Conservation (phyloP, 2,113 vertebrate species). For the Passer domesticus region DNA sequence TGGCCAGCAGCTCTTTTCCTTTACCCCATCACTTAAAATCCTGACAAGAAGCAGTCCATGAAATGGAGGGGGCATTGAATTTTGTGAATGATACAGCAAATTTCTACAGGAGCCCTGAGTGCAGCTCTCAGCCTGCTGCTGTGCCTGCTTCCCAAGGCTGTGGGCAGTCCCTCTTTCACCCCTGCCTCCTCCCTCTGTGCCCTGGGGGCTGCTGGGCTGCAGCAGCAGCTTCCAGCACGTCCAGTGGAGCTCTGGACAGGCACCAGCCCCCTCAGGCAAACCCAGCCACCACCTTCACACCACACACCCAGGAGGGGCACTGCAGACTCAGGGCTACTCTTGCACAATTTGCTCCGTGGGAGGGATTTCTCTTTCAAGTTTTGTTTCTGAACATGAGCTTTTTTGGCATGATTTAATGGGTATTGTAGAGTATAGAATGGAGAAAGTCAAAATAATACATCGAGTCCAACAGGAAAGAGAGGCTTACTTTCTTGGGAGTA, state of each 20-base stretch:
- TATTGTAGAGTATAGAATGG: not conserved
- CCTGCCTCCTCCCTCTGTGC: not conserved
- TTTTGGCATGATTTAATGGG: not conserved
- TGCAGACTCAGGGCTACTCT: not conserved
- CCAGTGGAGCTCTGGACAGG: not conserved
- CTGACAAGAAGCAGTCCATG: not conserved
- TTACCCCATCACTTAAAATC: not conserved
- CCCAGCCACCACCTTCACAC: not conserved
- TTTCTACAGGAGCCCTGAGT: not conserved
- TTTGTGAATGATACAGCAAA: not conserved
- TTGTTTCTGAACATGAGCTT: not conserved
- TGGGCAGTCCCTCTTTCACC: not conserved
- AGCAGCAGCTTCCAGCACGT: not conserved
- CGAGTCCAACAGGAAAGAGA: not conserved
- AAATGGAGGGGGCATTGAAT: not conserved
- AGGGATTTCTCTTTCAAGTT: not conserved
- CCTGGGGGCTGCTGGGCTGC: not conserved
- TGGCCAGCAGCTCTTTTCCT: not conserved
- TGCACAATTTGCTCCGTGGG: not conserved
- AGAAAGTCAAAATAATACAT: not conserved
- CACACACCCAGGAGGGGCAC: accelerated
- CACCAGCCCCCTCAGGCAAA: not conserved
- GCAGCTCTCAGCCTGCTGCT: not conserved
- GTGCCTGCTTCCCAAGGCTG: not conserved
- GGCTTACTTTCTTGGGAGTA: not conserved